phyloP scores from a whole-genome alignment of 2,888 invertebrate genomes.

The Drosophila peninsularis region DNA sequence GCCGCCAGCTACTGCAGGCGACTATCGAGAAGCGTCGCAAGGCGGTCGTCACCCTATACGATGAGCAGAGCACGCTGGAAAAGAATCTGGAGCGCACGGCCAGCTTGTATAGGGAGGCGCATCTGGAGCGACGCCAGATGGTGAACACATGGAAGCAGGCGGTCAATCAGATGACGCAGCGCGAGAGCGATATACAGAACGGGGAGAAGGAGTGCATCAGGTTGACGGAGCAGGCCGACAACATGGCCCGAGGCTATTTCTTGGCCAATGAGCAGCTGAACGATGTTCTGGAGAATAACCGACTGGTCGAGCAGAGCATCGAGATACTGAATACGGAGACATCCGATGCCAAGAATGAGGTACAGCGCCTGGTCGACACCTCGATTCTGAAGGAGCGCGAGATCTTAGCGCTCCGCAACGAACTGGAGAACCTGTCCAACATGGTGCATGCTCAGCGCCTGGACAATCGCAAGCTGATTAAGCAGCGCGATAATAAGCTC shows the following conservation, averaged over 20 bases:
- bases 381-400: conserved; percentile 84
- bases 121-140: conserved; percentile 88
- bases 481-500: conserved; percentile 55
- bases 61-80: conserved; percentile 86
- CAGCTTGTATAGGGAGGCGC: conserved; percentile 86
- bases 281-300: conserved; percentile 86
- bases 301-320: conserved; percentile 84
- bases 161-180: conserved; percentile 88
- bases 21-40: conserved; percentile 85
- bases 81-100: conserved; percentile 86
- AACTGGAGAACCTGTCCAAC: conserved; percentile 79
- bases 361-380: conserved; percentile 82
- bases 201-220: conserved; percentile 84
- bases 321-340: conserved; percentile 83
- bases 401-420: conserved; percentile 79
- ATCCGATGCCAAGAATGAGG: conserved; percentile 81
- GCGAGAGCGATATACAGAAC: conserved; percentile 88
- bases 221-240: conserved; percentile 72
- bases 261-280: conserved; percentile 85
- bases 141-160: conserved; percentile 90
- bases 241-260: conserved; percentile 84
- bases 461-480: conserved; percentile 75
- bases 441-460: conserved; percentile 79
- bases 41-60: conserved; percentile 84
- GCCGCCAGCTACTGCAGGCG: conserved; percentile 86